Evolutionary conservation across 1,140 invertebrate species (phyloP), one percentile per base, ranked within the genome.

Genomic region (Achatina immaculata): DNA sequence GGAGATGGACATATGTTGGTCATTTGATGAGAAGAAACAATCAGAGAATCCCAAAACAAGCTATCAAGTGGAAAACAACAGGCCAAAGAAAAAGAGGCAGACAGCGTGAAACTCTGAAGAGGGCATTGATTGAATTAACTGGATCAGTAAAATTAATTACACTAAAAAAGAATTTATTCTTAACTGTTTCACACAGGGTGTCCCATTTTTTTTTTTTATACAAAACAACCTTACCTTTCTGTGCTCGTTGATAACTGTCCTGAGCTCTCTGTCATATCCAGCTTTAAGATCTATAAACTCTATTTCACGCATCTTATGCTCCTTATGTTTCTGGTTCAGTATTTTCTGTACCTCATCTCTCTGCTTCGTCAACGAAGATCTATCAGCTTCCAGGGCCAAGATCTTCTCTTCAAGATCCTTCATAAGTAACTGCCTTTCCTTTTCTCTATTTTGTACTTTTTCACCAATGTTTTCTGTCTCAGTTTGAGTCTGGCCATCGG

Each of bases 151-250:
- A n/a, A n/a, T n/a, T n/a, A n/a, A n/a, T n/a, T n/a, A n/a, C n/a
- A n/a, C n/a, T n/a, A n/a, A n/a, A n/a, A n/a, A n/a, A n/a, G n/a
- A n/a, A n/a, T n/a, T n/a, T n/a, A n/a, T n/a, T n/a, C n/a, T n/a
- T n/a, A n/a, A n/a, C n/a, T n/a, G n/a, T n/a, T n/a, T n/a, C n/a
- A n/a, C n/a, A n/a, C n/a, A n/a, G n/a, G n/a, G n/a, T n/a, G n/a
- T n/a, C n/a, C n/a, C n/a, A n/a, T n/a, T n/a, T n/a, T n/a, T n/a
- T n/a, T n/a, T n/a, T n/a, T n/a, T n/a, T n/a, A n/a, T n/a, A n/a
- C n/a, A n/a, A n/a, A n/a, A n/a, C n/a, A n/a, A n/a, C n/a, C 36
- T 72, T 80, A 80, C 78, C 74, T 78, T 83, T 55, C 78, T 83
- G 65, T 83, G 80, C 55, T 83, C 82, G 34, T 76, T 62, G 51